These are phyloP conservation scores for Micrasema longulum DNA, from an alignment of 1,140 invertebrate genomes.

Conservation along the genomic window DNA sequence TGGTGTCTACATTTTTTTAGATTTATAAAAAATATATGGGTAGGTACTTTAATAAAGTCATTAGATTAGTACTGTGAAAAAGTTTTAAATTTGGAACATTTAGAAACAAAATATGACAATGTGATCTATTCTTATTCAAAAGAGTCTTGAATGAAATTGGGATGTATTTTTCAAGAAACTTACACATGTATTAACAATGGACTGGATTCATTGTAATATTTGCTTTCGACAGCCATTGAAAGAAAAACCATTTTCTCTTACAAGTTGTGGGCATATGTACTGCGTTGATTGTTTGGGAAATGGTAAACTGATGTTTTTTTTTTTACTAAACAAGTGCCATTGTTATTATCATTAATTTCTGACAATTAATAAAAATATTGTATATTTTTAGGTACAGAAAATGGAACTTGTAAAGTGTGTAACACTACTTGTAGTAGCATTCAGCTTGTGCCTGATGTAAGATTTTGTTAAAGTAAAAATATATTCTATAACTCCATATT, in stretches of 20 bases:
- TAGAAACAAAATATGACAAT: background rate
- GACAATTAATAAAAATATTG: background rate
- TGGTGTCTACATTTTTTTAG: too few relatives aligned
- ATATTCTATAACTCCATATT: too few relatives aligned
- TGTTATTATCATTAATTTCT: background rate
- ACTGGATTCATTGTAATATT: conserved; percentile 69
- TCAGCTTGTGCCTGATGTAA: conserved; percentile 65
- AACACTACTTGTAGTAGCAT: conserved; percentile 62
- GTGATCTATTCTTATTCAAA: background rate
- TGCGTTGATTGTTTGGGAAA: conserved; percentile 60
- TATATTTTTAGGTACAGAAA: conserved; percentile 57
- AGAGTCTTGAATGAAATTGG: background rate
- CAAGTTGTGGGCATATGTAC: conserved; percentile 68
- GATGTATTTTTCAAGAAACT: background rate
- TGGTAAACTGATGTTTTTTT: conserved; percentile 26
- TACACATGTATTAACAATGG: conserved; percentile 56
- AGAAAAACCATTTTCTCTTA: conserved; percentile 62
- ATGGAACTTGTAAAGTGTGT: conserved; percentile 62
- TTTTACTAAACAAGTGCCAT: background rate
- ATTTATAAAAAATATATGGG: too few relatives aligned
- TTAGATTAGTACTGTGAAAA: too few relatives aligned
- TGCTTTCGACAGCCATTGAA: conserved; percentile 64
- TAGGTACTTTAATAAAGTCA: too few relatives aligned
- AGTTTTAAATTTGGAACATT: too few relatives aligned
- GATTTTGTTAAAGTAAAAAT: conserved; percentile 49